These are phyloP conservation scores for Dendroctonus ponderosae DNA, from an alignment of 1,140 invertebrate genomes.

Conservation along the genomic window DNA sequence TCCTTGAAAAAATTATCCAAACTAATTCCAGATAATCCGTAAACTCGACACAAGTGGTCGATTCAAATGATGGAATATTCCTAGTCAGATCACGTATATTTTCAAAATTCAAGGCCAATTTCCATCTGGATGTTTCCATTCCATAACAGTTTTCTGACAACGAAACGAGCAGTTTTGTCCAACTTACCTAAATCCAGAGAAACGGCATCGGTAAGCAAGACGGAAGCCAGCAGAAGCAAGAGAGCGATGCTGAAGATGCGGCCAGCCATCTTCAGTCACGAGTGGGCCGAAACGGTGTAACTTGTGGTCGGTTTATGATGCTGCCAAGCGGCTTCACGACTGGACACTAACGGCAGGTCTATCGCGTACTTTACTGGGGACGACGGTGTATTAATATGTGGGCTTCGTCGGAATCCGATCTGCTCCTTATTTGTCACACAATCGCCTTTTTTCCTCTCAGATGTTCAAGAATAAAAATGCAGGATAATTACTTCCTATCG, in stretches of 20 bases:
- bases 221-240: conserved; percentile 13
- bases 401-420: conserved; percentile 34
- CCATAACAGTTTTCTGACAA: no score
- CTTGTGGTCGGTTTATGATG: conserved; percentile 7
- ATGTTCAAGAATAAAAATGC: conserved; percentile 4
- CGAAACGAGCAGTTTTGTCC: neutral
- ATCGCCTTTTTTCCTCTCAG: conserved; percentile 27
- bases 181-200: conserved; percentile 33
- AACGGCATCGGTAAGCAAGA: conserved; percentile 30
- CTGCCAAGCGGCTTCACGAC: conserved; percentile 23
- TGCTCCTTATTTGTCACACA: conserved; percentile 38
- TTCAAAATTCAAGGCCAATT: no score
- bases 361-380: conserved; percentile 33
- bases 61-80: no score
- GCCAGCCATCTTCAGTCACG: conserved; percentile 26
- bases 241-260: conserved; percentile 21
- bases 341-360: conserved; percentile 23
- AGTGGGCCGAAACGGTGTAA: neutral
- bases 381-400: conserved; percentile 33
- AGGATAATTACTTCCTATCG: conserved; percentile 14
- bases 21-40: no score
- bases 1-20: no score
- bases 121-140: no score
- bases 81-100: no score
- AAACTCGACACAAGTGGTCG: no score